phyloP scores from a whole-genome alignment of 2,797 vertebrate species.

The Petrocephalus sullivani region DNA sequence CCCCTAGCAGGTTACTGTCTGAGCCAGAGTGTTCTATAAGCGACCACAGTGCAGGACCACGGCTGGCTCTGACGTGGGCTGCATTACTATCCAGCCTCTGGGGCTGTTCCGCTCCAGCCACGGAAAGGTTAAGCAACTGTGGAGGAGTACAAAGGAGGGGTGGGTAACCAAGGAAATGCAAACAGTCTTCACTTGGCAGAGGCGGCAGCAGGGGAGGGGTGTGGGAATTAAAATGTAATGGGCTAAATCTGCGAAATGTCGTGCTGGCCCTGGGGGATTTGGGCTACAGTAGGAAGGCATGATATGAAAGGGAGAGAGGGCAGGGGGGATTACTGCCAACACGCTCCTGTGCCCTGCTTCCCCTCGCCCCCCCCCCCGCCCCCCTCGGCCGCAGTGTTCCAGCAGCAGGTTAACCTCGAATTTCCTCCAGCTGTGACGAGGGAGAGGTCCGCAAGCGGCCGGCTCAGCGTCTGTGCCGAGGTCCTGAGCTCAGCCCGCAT shows the following conservation, averaged over 20 bases:
- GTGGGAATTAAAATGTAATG: constrained; percentile 47
- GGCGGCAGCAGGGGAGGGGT: constrained; percentile 27
- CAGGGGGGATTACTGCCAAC: constrained; percentile 36
- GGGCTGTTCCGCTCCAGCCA: constrained; percentile 29
- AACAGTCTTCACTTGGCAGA: constrained; percentile 27
- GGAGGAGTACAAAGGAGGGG: constrained; percentile 30
- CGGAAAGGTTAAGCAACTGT: constrained; percentile 41
- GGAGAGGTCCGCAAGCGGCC: constrained; percentile 18
- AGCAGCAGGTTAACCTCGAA: constrained; percentile 34
- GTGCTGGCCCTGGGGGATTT: constrained; percentile 41
- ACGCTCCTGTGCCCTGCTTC: constrained; percentile 40
- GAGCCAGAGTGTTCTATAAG: neutral
- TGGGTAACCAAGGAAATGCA: constrained; percentile 29
- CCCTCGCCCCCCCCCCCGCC: constrained; percentile 4
- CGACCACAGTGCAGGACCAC: neutral
- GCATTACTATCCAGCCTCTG: constrained; percentile 13
- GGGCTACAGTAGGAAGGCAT: constrained; percentile 25
- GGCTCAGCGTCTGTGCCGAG: neutral
- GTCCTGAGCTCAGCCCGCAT: neutral
- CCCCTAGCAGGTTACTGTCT: neutral
- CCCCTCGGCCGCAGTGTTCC: constrained; percentile 32
- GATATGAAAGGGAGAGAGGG: constrained; percentile 22
- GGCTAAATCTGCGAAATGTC: constrained; percentile 50
- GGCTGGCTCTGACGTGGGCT: neutral
- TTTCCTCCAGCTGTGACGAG: constrained; percentile 29